Evolutionary conservation across 2,888 invertebrate species (phyloP).

Genomic region (Agrypnus murinus): DNA sequence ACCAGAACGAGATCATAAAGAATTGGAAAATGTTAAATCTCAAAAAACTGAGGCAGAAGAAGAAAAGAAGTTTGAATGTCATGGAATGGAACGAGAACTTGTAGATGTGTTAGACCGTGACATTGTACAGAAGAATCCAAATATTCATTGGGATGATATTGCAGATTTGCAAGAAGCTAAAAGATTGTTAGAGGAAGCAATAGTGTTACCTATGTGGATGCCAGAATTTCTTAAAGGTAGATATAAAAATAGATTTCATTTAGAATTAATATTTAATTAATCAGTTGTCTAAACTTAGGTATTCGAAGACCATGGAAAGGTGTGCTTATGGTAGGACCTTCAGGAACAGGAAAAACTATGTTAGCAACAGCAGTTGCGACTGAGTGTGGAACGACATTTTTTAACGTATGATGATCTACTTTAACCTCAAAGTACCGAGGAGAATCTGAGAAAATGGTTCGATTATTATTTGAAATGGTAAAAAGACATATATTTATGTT

Average conservation of each 20-base stretch:
- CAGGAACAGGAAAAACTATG: slow-evolving; percentile 97
- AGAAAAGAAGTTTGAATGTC: slow-evolving; percentile 89
- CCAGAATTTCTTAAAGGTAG: slow-evolving; percentile 97
- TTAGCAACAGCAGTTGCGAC: slow-evolving; percentile 98
- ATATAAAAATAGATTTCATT: too few species aligned
- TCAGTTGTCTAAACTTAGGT: too few species aligned
- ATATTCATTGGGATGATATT: slow-evolving; percentile 96
- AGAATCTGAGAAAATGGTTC: slow-evolving; percentile 98
- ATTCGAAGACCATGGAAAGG: slow-evolving; percentile 98
- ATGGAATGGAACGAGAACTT: slow-evolving; percentile 90
- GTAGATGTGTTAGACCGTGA: slow-evolving; percentile 94
- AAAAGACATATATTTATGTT: too few species aligned
- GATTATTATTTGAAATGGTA: slow-evolving; percentile 97
- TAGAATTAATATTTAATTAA: too few species aligned
- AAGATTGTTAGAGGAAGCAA: slow-evolving; percentile 94
- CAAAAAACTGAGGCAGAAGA: slow-evolving; percentile 74
- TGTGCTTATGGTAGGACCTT: slow-evolving; percentile 94
- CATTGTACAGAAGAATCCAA: slow-evolving; percentile 97
- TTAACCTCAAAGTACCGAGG: slow-evolving; percentile 98
- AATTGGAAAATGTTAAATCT: slow-evolving; percentile 78
- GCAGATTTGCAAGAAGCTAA: slow-evolving; percentile 93
- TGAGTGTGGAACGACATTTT: slow-evolving; percentile 98
- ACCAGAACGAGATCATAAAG: slow-evolving; percentile 73
- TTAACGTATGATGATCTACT: slow-evolving; percentile 97
- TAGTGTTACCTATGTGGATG: slow-evolving; percentile 97